Base-by-base conservation (phyloP, 2,113 vertebrate species). In the Pomatorhinus ruficollis region DNA sequence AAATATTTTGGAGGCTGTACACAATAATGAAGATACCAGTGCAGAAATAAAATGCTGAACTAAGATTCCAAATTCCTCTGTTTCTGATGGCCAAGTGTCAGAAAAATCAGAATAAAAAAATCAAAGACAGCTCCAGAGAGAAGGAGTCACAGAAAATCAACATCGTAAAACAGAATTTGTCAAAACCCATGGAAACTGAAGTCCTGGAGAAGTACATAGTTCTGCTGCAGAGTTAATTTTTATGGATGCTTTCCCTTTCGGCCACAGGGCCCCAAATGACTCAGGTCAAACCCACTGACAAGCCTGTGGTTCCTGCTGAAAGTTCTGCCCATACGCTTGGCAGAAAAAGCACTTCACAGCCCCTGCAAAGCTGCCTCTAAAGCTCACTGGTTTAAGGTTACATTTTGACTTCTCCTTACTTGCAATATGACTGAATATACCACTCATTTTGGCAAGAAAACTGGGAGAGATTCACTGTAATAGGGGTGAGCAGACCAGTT, bases 351-450 rank as follows among this genome's bases (percentile, higher is more conserved):
- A 50, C 64, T 65, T 52, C 24, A 65, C 25, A 74, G 68, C 40
- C 63, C 28, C 39, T 71, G 49, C 66, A 75, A 49, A 31, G 14
- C 56, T 81, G 78, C 35, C 68, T 95, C 54, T 35, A 87, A 85
- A 88, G 37, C 81, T 85, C 66, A 15, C 44, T 56, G 44, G 93
- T 87, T 96, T 97, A 91, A 77, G 21, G 47, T 94, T 95, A 93
- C 71, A 20, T 66, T 93, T 63, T 77, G 77, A 78, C 61, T 70
- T 94, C n/a, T 63, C 53, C n/a, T 49, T 76, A 57, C 79, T 74
- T 70, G 68, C 68, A 74, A 25, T 63, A 65, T 2, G 3, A 89
- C 70, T 87, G 66, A 71, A 95, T 96, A 91, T 37, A 90, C 37
- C 54, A 77, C 44, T 94, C 35, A 3, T 78, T 89, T 57, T 96